Base-by-base conservation (phyloP, 2,113 vertebrate species). In the Nematolebias whitei region DNA sequence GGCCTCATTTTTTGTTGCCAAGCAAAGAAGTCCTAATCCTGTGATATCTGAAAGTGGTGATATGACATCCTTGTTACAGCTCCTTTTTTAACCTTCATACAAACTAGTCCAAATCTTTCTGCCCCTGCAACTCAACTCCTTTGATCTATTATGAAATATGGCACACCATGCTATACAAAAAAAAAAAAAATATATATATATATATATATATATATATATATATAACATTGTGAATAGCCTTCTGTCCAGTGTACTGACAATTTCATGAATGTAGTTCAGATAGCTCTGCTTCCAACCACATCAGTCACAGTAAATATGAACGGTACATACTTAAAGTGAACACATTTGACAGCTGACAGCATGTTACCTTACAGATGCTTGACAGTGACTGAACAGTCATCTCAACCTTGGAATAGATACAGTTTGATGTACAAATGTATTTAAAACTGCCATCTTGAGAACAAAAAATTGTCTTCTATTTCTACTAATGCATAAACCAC, bases 171-270 rank as follows among this genome's bases (percentile, higher is more conserved):
- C 57, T 66, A 62, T 52, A 24, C 53, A 69, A 43, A 74, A 67
- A 88, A 75, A n/a, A n/a, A n/a, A n/a, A n/a, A n/a, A n/a, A n/a
- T n/a, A n/a, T n/a, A n/a, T n/a, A n/a, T n/a, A n/a, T n/a, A n/a
- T n/a, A n/a, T n/a, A n/a, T n/a, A n/a, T n/a, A n/a, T n/a, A n/a
- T n/a, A n/a, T n/a, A n/a, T n/a, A n/a, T n/a, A n/a, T n/a, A 32
- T 58, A 52, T 63, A 18, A 16, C 7, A 39, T 75, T 86, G 79
- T 76, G 78, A 87, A 90, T 72, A 82, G 67, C 67, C 19, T 18
- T 54, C 20, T 48, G 29, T 63, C 72, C 79, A 79, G 77, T 73
- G 60, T 63, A 55, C 78, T 49, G 35, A 56, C 60, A 52, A 80
- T 78, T 76, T 71, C 40, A 15, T 38, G 77, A 69, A 72, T 58